Evolutionary conservation across 2,888 invertebrate genomes (phyloP), one percentile per base, ranked within the genome.

Genomic region (Venusia cambrica): DNA sequence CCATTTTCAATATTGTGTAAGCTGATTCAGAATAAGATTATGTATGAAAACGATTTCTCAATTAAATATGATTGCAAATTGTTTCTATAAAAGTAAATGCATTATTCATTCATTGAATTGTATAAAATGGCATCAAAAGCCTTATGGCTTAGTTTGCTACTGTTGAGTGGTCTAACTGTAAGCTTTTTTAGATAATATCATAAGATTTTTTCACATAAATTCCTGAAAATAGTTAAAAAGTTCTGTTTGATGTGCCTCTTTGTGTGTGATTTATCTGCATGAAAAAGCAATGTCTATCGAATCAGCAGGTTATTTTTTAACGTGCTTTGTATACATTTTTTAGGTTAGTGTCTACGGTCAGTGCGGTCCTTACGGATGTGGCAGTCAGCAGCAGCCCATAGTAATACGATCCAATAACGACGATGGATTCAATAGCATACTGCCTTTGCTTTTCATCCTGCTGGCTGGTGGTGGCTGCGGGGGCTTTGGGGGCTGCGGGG

Each of bases 381-480:
- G 62, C 1, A 30, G 42, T 2, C 57, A 58, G 4, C 58, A 59
- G 4, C 58, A 59, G 13, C 71, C 71, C 2, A 58, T 76, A n/a
- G 55, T 74, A 7, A 55, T 75, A 20, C 47, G 45, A 3, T 51
- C 59, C 10, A 56, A 55, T 14, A 62, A 66, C 7, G 62, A 72
- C 6, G 62, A 68, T 10, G 57, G 63, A 3, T 39, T 60, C 31
- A 60, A 49, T 22, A 28, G 26, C 7, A 59, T 77, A 3, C 38
- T 62, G 38, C 77, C 77, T 0, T 48, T 77, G 25, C 48, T 77
- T 1, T 44, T 77, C 1, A 56, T 77, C 2, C 29, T 77, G 3
- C 14, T 49, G 10, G 54, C 54, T 37, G 67, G 71, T 31, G 57
- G 57, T 2, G 47, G 48, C 7, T 48, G 41, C 3, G 47, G 51